phyloP scores from a whole-genome alignment of 2,888 invertebrate genomes.

The Agrochola litura region DNA sequence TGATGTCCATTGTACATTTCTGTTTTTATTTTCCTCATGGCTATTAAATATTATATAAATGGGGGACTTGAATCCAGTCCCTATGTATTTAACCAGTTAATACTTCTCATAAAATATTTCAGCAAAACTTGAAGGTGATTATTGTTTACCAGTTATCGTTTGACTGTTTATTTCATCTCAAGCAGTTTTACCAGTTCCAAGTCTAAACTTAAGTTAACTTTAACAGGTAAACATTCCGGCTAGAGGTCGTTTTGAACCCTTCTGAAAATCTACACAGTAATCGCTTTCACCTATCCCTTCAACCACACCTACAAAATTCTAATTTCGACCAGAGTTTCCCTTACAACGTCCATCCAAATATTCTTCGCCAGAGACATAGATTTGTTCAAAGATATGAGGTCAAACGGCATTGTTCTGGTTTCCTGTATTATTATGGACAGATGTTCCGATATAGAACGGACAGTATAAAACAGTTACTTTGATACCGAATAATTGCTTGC shows the following conservation, averaged over 20 bases:
- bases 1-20: not conserved
- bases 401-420: slow-evolving; percentile 83
- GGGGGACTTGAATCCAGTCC: not conserved
- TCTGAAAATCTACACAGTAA: not conserved
- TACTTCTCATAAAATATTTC: no score
- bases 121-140: not conserved
- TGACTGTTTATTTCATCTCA: not conserved
- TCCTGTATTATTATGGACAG: slow-evolving; percentile 75
- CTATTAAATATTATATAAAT: no score
- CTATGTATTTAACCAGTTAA: not conserved
- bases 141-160: not conserved
- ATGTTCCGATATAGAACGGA: slow-evolving; percentile 52
- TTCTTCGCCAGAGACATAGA: slow-evolving; percentile 85
- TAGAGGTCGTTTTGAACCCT: not conserved
- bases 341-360: slow-evolving; percentile 85
- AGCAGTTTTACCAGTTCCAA: not conserved
- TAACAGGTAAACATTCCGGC: not conserved
- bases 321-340: slow-evolving; percentile 85
- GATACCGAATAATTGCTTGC: slow-evolving; percentile 41
- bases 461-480: slow-evolving; percentile 44
- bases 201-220: not conserved
- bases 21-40: not conserved
- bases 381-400: slow-evolving; percentile 81
- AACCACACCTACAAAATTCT: slow-evolving; percentile 77
- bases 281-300: slow-evolving; percentile 65